phyloP scores from a whole-genome alignment of 2,113 vertebrate genomes.

The Percopsis transmontana region DNA sequence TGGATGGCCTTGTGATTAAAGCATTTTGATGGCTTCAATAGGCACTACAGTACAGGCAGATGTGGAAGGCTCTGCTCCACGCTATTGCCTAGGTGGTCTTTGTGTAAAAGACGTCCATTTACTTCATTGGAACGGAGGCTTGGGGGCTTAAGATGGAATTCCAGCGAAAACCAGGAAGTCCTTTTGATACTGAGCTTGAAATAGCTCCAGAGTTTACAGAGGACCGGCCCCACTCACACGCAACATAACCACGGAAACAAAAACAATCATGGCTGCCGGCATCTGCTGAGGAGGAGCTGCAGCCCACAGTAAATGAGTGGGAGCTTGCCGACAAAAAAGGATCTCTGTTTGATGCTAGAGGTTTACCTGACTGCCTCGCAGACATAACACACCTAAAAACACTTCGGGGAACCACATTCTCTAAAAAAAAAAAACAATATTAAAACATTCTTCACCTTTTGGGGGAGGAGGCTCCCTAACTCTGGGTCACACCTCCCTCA shows the following conservation, averaged over 20 bases:
- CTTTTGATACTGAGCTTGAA: constrained; percentile 67
- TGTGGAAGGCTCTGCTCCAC: constrained; percentile 12
- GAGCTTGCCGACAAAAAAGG: constrained; percentile 22
- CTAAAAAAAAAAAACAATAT: not conserved
- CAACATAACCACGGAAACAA: constrained; percentile 55
- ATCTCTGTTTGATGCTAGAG: constrained; percentile 9
- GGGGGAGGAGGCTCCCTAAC: constrained; percentile 24
- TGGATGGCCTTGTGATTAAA: constrained; percentile 30
- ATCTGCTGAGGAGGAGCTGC: constrained; percentile 41
- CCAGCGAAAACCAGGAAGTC: constrained; percentile 74
- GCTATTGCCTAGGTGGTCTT: constrained; percentile 60
- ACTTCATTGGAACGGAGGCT: constrained; percentile 46
- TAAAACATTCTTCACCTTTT: constrained; percentile 17
- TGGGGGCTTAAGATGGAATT: constrained; percentile 42
- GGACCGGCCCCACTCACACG: constrained; percentile 50
- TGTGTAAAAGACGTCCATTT: constrained; percentile 59
- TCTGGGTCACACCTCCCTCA: constrained; percentile 11
- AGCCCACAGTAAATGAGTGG: constrained; percentile 45
- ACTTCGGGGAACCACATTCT: not conserved
- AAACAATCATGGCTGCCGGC: constrained; percentile 44
- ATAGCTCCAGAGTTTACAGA: constrained; percentile 63
- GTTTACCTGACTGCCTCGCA: constrained; percentile 19
- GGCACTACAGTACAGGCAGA: constrained; percentile 36
- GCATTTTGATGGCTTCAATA: constrained; percentile 49
- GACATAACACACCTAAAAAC: constrained; percentile 29